Base-by-base conservation (phyloP, 2,888 invertebrate genomes). In the Drosophila longiperda region DNA sequence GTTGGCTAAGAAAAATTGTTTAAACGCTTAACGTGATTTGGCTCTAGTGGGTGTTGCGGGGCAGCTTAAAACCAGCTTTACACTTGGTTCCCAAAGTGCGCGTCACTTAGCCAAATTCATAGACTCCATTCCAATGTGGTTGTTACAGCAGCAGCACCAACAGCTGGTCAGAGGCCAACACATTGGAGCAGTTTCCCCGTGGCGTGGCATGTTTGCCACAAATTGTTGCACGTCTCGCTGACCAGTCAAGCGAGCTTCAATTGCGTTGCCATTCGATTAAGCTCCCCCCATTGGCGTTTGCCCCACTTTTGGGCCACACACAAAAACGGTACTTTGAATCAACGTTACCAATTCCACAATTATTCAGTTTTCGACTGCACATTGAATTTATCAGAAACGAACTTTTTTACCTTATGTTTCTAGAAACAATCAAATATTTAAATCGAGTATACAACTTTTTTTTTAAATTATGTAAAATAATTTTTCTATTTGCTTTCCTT, bases 161-260 rank as follows among this genome's bases (percentile, higher is more conserved):
- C 45, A 54, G 61, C 58, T 68, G 49, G 61, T n/a, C 61, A 38
- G 77, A 45, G 59, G 64, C 57, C 53, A 59, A 68, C 58, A 48
- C 62, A 60, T 49, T 62, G 61, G 29, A 12, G 58, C 58, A 45
- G 75, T 55, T 26, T 23, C 67, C 87, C 87, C 61, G 85, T 73
- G 87, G 85, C 75, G 82, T 49, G 38, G 53, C 66, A 4, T 78
- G 75, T 80, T 67, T 78, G 85, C 85, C 69, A 66, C 83, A 83
- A 87, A 87, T 84, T 84, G 87, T 82, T 84, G 83, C 87, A 84
- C 82, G 84, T 66, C 45, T 53, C 66, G 75, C 57, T 75, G 75
- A 70, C 79, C 77, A 79, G 66, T 77, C 69, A 58, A 66, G 69
- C 69, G 60, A 32, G 38, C 75, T 66, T 42, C 77, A 74, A 66